Evolutionary conservation across 2,113 vertebrate species (phyloP).

Genomic region (Thamnaconus septentrionalis): DNA sequence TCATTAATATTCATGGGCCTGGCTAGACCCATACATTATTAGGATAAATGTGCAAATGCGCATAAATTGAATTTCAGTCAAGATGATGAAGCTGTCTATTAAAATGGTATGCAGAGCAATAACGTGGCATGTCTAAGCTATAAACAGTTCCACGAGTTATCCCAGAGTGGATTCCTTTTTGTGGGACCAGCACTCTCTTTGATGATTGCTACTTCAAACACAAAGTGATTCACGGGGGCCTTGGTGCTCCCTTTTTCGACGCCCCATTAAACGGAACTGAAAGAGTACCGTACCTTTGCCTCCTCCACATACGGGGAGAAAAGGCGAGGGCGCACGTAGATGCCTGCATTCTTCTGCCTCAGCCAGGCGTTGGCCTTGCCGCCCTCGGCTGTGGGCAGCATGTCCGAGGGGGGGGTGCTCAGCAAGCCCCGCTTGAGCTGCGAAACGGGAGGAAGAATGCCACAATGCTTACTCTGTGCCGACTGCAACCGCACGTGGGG

Average conservation of each 20-base stretch:
- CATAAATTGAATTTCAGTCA: conserved; percentile 43
- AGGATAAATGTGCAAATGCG: conserved; percentile 40
- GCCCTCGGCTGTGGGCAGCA: conserved; percentile 93
- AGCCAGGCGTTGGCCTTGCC: conserved; percentile 97
- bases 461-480: conserved; percentile 26
- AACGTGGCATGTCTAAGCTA: conserved; percentile 19
- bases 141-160: conserved; percentile 18
- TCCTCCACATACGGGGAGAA: conserved; percentile 88
- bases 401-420: conserved; percentile 97
- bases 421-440: conserved; percentile 98
- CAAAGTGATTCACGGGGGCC: conserved; percentile 9
- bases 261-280: conserved; percentile 21
- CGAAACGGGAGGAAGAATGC: conserved; percentile 33
- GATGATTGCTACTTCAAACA: conserved; percentile 7
- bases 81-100: conserved; percentile 26
- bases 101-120: conserved; percentile 24
- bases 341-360: conserved; percentile 92
- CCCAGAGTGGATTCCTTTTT: not conserved
- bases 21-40: conserved; percentile 34
- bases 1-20: conserved; percentile 54
- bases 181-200: conserved; percentile 17
- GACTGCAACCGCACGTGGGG: not conserved
- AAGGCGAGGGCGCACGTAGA: conserved; percentile 88
- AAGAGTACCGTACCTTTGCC: conserved; percentile 86
- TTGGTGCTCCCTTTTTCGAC: not conserved